phyloP scores from a whole-genome alignment of 2,888 invertebrate species.

The Taphrorychus bicolor region DNA sequence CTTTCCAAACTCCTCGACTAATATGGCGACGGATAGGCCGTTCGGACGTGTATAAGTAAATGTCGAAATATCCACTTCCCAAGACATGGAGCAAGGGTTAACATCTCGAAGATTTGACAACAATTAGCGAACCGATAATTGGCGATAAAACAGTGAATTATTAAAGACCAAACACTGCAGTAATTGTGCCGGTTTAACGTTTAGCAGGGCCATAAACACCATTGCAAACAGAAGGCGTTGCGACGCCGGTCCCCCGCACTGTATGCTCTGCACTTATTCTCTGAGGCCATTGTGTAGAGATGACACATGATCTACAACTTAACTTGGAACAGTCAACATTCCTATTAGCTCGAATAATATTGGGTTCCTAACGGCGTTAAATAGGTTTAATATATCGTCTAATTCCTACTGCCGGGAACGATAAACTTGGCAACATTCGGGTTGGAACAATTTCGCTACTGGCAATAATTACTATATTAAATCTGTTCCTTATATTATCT shows the following conservation, averaged over 20 bases:
- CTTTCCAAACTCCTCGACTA: constrained; percentile 25
- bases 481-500: too few species aligned
- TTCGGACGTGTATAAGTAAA: neutral
- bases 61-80: neutral
- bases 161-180: constrained; percentile 57
- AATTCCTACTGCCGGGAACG: constrained; percentile 28
- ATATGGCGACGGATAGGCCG: constrained; percentile 9
- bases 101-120: neutral
- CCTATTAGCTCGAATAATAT: constrained; percentile 39
- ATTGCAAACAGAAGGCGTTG: constrained; percentile 58
- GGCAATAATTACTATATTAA: constrained; percentile 30
- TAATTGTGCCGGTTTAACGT: constrained; percentile 57
- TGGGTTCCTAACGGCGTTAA: constrained; percentile 34
- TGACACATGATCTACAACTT: constrained; percentile 53
- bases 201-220: constrained; percentile 56
- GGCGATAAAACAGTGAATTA: constrained; percentile 41
- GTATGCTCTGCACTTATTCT: constrained; percentile 38
- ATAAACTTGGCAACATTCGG: constrained; percentile 40
- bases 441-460: constrained; percentile 25
- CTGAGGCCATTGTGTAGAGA: constrained; percentile 49
- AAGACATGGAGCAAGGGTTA: neutral
- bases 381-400: constrained; percentile 39
- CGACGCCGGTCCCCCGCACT: constrained; percentile 36
- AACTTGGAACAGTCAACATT: constrained; percentile 42
- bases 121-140: neutral